phyloP scores from a whole-genome alignment of 2,888 invertebrate species.

The Bombylius major region DNA sequence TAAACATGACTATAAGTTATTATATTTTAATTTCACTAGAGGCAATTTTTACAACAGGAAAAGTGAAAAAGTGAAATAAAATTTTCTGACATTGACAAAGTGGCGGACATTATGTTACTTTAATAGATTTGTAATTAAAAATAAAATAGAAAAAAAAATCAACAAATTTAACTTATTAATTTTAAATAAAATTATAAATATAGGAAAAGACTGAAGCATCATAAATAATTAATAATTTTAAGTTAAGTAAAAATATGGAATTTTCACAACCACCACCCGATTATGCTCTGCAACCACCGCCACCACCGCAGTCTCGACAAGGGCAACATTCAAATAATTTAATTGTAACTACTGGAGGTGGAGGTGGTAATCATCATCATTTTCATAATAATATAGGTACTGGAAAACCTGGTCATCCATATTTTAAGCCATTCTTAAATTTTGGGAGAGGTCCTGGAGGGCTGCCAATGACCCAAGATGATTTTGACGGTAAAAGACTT shows the following conservation, averaged over 20 bases:
- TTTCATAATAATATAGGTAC: conserved; percentile 29
- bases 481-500: conserved; percentile 91
- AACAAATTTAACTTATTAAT: too few relatives aligned
- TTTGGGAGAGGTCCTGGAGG: conserved; percentile 39
- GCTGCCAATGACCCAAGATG: conserved; percentile 60
- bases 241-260: conserved; percentile 15
- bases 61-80: too few relatives aligned
- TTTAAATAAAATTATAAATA: too few relatives aligned
- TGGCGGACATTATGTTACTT: too few relatives aligned
- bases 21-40: too few relatives aligned
- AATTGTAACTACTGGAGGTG: conserved; percentile 12
- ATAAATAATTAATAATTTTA: too few relatives aligned
- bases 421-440: conserved; percentile 33
- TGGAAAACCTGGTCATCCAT: conserved; percentile 31
- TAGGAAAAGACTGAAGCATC: too few relatives aligned
- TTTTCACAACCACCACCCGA: conserved; percentile 26
- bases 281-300: conserved; percentile 14
- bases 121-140: too few relatives aligned
- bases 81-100: too few relatives aligned
- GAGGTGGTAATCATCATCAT: conserved; percentile 22
- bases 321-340: conserved; percentile 9
- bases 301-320: conserved; percentile 23
- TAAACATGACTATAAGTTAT: too few relatives aligned
- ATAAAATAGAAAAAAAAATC: too few relatives aligned
- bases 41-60: too few relatives aligned